A percentile compares a stretch with the other conserved stretches of the same genome.
phyloP scores from a whole-genome alignment of 2,888 invertebrate genomes.

The Halictus ligatus region DNA sequence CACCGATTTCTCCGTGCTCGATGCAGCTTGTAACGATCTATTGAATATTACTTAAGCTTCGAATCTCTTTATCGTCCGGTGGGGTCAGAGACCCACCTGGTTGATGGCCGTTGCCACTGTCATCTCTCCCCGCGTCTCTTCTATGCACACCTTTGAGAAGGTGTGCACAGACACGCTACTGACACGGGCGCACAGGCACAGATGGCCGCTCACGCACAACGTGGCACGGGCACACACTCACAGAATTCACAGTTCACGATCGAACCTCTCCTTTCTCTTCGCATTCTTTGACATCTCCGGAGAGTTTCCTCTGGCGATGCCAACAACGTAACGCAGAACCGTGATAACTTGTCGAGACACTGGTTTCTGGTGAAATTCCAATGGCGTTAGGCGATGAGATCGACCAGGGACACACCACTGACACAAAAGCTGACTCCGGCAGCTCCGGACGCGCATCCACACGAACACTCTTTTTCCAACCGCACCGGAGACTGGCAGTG shows the following conservation, averaged over 20 bases:
- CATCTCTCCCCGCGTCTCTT: conserved; percentile 49
- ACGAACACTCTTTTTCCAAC: conserved; percentile 20
- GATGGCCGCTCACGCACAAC: conserved; percentile 13
- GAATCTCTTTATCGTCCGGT: conserved; percentile 36
- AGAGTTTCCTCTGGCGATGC: neutral
- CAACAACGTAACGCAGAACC: neutral
- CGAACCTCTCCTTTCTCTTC: conserved; percentile 63
- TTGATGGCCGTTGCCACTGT: conserved; percentile 61
- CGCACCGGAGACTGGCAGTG: conserved; percentile 30
- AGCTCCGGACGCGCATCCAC: conserved; percentile 24
- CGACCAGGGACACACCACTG: neutral
- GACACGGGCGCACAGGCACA: neutral
- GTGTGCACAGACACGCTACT: conserved; percentile 2
- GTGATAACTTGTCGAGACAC: neutral
- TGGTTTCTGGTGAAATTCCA: neutral
- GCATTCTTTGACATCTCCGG: conserved; percentile 38
- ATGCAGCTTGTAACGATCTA: conserved; percentile 21
- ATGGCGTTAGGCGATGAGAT: neutral
- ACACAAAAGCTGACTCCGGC: neutral
- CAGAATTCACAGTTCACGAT: conserved; percentile 51
- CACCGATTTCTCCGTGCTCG: neutral
- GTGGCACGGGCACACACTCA: conserved; percentile 30
- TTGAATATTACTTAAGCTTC: conserved; percentile 25
- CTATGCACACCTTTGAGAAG: conserved; percentile 42
- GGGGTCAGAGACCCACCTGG: conserved; percentile 75